Base-by-base conservation (phyloP, 1,140 invertebrate species). In the Zaprionus vittiger region DNA sequence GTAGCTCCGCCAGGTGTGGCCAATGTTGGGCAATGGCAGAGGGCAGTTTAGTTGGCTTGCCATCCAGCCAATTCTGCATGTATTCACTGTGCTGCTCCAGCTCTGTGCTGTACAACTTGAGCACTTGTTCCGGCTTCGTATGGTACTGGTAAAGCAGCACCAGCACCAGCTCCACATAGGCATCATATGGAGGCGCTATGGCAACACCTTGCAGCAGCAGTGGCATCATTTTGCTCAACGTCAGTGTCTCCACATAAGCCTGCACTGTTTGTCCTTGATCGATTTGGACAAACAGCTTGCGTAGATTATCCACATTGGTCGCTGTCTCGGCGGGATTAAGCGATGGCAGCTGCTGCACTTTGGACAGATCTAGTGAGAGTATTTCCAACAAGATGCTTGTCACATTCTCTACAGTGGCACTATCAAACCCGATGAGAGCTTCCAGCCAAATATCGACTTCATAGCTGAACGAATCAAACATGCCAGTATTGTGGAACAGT, bases 361-460 rank as follows among this genome's bases (percentile, higher is more conserved):
- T 4, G 0, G 68, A 52, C 44, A 87, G 60, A 26, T 90, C 75
- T 31, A 79, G 65, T 37, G 81, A 74, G 0, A 92, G 66, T 28
- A 89, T 69, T 15, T 49, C 81, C 14, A 90, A 41, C 28, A 92
- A 55, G 24, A 92, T 91, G 26, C 38, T 74, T 0, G 70, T 70
- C 11, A 92, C 86, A 61, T 79, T 77, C 17, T 79, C 73, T 12
- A 90, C 86, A 1, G 70, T 80, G 5, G 62, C 70, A 0, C 62
- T 62, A 61, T 93, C 77, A n/a, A 86, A 80, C 11, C 82, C 81
- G 11, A 79, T 70, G 0, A 93, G 90, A 2, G 94, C 93, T 79
- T 96, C 94, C 14, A 96, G 91, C 94, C 96, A 95, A 64, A 96
- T 93, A 83, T 96, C 94, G 37, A 96, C 94, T 91, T 96, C 96